Evolutionary conservation across 1,140 invertebrate genomes (phyloP), one percentile per base, ranked within the genome.

Genomic region (Sminthurides bifidus): DNA sequence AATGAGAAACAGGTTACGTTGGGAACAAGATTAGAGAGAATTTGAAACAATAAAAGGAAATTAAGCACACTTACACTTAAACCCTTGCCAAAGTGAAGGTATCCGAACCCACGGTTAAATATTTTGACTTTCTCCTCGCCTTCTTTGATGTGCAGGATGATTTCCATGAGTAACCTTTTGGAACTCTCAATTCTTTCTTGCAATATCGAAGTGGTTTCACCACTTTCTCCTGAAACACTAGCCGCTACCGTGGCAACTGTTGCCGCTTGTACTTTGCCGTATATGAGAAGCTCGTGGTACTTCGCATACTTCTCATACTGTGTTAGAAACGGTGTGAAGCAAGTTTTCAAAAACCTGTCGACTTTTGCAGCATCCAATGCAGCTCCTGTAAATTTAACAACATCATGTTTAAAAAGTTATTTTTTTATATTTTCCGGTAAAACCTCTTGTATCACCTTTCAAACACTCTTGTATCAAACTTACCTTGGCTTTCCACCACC

Each of bases 131-230:
- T 61, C 31, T 64, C 63, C 30, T 64, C 63, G 10, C 56, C 46
- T 48, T 64, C 63, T 37, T 64, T 64, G 24, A 65, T 58, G 29
- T 43, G 52, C 14, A 65, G 40, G 33, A 61, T 60, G 10, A 65
- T 50, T 56, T 61, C 59, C 2, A 55, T 51, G 1, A 65, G 44
- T n/a, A 64, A 46, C 12, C 59, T 23, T 31, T 64, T 64, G 4
- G 59, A 61, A 29, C 19, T 54, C 27, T 61, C 63, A 44, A 64
- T 59, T 46, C 50, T 60, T 17, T 59, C 63, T 38, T 61, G 63
- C 8, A 64, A 38, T 5, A 29, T 30, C 15, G 46, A 27, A 46
- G 54, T 30, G 3, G 5, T 15, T 17, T 51, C 26, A 0, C 27
- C 31, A 8, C 48, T 35, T 26, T 10, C 37, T 19, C 35, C 48